Evolutionary conservation across 2,797 vertebrate genomes (phyloP).

Genomic region (Knipowitschia caucasica): DNA sequence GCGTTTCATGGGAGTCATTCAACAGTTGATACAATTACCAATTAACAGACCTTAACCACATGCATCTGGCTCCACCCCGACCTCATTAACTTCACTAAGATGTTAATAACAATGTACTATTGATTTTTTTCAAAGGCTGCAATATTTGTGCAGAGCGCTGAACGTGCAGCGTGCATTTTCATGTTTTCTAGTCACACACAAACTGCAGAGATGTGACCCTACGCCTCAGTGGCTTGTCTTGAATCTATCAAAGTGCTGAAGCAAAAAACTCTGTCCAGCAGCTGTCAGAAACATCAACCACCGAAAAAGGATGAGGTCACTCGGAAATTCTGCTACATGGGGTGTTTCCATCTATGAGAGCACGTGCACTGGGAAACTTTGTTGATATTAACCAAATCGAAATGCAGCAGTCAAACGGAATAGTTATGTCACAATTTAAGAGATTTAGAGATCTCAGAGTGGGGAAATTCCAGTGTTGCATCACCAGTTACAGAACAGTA

Average conservation of each 20-base stretch:
- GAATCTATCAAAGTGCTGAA: conserved; percentile 67
- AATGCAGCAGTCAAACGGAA: too few relatives aligned
- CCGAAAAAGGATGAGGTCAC: conserved; percentile 62
- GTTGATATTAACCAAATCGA: too few relatives aligned
- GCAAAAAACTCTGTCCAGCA: conserved; percentile 57
- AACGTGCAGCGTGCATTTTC: conserved; percentile 45
- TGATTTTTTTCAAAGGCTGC: conserved; percentile 47
- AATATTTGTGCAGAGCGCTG: conserved; percentile 42
- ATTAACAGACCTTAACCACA: conserved; percentile 64
- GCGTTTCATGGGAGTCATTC: conserved; percentile 35
- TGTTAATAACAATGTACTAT: conserved; percentile 56
- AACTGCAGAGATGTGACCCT: conserved; percentile 63
- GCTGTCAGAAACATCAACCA: conserved; percentile 55
- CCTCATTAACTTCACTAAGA: conserved; percentile 37
- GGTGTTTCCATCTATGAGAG: conserved; percentile 43
- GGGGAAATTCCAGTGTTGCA: too few relatives aligned
- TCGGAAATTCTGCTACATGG: conserved; percentile 42
- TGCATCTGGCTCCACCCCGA: conserved; percentile 49
- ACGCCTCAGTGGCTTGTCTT: conserved; percentile 60
- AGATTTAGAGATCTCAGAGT: too few relatives aligned
- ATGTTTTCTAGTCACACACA: conserved; percentile 62
- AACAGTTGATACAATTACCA: conserved; percentile 58
- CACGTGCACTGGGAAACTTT: conserved; percentile 21
- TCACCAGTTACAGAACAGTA: too few relatives aligned
- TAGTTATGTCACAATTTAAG: too few relatives aligned